Evolutionary conservation across 2,888 invertebrate genomes (phyloP).

Genomic region (Apotomis betuletana): DNA sequence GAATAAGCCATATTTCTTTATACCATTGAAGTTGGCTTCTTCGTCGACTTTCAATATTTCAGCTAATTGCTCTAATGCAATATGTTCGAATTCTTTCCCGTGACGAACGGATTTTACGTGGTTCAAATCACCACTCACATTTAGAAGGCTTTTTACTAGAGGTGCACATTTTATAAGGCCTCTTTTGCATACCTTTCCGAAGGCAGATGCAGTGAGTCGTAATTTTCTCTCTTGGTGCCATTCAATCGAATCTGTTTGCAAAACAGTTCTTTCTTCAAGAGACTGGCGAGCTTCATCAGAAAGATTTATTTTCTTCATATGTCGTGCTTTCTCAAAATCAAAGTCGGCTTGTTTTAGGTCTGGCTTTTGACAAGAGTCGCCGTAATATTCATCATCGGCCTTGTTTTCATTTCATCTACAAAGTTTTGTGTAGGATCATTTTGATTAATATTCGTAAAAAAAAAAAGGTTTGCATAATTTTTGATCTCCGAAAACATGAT

Average conservation of each 20-base stretch:
- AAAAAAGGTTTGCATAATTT: slow-evolving; percentile 11
- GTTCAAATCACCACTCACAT: slow-evolving; percentile 6
- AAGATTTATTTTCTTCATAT: neutral
- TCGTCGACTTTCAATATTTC: too few relatives aligned
- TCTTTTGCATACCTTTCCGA: slow-evolving; percentile 25
- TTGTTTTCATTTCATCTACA: slow-evolving; percentile 7
- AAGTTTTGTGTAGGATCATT: slow-evolving; percentile 6
- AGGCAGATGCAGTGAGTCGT: slow-evolving; percentile 30
- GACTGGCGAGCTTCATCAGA: neutral
- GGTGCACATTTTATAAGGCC: slow-evolving; percentile 22
- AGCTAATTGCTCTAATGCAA: neutral
- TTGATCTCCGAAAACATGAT: slow-evolving; percentile 17
- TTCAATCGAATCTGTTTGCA: slow-evolving; percentile 24
- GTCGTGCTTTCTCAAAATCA: slow-evolving; percentile 9
- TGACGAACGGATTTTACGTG: slow-evolving; percentile 9
- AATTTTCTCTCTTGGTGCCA: slow-evolving; percentile 32
- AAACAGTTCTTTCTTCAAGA: slow-evolving; percentile 22
- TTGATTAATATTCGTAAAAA: slow-evolving; percentile 4
- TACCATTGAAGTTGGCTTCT: too few relatives aligned
- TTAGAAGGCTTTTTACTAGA: slow-evolving; percentile 20
- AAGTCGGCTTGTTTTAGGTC: slow-evolving; percentile 16
- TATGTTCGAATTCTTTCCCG: neutral
- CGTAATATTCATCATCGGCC: slow-evolving; percentile 6
- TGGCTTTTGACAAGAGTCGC: slow-evolving; percentile 31
- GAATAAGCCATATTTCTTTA: neutral